Percentiles rank a stretch among this genome's conserved stretches.
These are phyloP conservation scores for Myathropa florea DNA, from an alignment of 2,888 invertebrate genomes.

Conservation along the genomic window DNA sequence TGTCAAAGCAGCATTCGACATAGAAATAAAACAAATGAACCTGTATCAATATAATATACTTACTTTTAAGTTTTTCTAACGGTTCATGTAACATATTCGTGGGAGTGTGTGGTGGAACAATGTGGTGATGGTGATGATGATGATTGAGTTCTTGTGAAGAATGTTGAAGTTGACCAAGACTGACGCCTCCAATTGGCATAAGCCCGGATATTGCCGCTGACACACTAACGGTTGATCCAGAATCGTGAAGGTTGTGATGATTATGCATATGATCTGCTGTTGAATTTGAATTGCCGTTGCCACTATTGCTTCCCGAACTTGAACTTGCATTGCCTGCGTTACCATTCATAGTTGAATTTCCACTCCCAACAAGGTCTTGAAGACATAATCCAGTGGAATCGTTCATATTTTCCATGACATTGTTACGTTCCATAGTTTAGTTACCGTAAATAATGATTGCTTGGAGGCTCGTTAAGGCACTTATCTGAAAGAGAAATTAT, in stretches of 20 bases:
- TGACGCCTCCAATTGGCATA: constrained; percentile 80
- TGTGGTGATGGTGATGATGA: constrained; percentile 83
- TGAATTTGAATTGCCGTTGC: constrained; percentile 75
- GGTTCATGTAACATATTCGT: constrained; percentile 83
- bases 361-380: constrained; percentile 85
- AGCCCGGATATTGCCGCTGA: constrained; percentile 83
- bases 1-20: constrained; percentile 2
- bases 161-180: constrained; percentile 80
- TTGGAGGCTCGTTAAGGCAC: constrained; percentile 48
- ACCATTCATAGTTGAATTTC: constrained; percentile 80
- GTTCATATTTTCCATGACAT: constrained; percentile 82
- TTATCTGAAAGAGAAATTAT: constrained; percentile 30
- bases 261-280: constrained; percentile 79
- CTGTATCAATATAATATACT: constrained; percentile 73
- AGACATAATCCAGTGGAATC: constrained; percentile 85
- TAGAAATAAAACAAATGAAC: constrained; percentile 17
- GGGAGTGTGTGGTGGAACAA: constrained; percentile 83
- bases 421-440: constrained; percentile 68
- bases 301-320: constrained; percentile 78
- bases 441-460: constrained; percentile 14
- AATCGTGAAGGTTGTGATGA: constrained; percentile 82
- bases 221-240: constrained; percentile 83
- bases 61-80: constrained; percentile 88
- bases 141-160: constrained; percentile 81
- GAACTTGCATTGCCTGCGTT: constrained; percentile 78